These are phyloP conservation scores for Bimastos eiseni DNA, from an alignment of 2,888 invertebrate species.

Conservation along the genomic window DNA sequence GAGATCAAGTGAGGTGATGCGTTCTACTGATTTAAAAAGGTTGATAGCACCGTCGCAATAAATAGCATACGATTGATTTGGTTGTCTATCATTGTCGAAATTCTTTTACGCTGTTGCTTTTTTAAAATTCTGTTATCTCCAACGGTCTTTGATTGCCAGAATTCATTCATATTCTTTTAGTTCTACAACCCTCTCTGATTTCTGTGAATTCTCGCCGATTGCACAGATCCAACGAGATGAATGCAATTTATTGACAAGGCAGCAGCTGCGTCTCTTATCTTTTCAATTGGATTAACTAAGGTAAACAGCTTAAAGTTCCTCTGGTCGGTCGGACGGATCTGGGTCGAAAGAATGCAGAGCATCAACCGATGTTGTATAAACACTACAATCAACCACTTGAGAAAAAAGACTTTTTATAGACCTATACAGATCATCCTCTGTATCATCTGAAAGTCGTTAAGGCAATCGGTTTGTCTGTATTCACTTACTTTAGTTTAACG, in stretches of 20 bases:
- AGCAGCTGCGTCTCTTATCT: neutral
- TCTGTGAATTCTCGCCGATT: too few species aligned
- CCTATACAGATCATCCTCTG: neutral
- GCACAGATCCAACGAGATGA: neutral
- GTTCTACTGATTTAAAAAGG: too few species aligned
- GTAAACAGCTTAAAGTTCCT: slow-evolving; percentile 4
- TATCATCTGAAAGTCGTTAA: neutral
- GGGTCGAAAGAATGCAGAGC: neutral
- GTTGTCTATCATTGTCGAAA: too few species aligned
- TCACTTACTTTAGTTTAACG: neutral
- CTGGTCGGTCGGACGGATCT: neutral
- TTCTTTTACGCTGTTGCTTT: too few species aligned
- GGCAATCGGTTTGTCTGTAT: neutral
- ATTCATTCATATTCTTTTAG: neutral
- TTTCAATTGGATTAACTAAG: neutral
- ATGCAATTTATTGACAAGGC: neutral
- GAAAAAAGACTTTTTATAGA: neutral
- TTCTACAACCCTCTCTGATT: neutral
- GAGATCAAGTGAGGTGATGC: too few species aligned
- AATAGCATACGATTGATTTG: too few species aligned
- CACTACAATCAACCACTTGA: neutral
- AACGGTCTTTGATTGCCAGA: neutral
- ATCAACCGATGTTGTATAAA: neutral
- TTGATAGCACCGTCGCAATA: too few species aligned
- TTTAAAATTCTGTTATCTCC: neutral